Conservation (phyloP, 2,797 vertebrate genomes). For the Phoeniculus purpureus region DNA sequence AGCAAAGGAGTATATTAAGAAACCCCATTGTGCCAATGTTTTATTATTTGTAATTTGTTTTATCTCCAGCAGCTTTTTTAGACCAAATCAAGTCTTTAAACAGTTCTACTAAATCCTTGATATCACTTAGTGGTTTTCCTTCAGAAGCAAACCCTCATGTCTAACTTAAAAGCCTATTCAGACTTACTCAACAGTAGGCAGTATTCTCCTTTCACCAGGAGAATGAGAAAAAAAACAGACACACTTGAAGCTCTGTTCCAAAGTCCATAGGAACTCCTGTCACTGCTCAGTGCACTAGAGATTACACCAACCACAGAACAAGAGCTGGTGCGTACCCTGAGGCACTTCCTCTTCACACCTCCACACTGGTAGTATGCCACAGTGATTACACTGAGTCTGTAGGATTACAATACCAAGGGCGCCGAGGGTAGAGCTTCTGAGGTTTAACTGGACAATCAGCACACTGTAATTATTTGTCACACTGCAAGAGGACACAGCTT, state of each 20-base stretch:
- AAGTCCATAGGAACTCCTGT: neutral
- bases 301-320: neutral
- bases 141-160: neutral
- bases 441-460: neutral
- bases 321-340: neutral
- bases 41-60: neutral
- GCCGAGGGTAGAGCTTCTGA: neutral
- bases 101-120: neutral
- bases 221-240: neutral
- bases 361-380: neutral
- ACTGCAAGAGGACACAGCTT: neutral
- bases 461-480: neutral
- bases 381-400: fast-evolving
- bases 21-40: neutral
- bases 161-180: neutral
- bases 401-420: neutral
- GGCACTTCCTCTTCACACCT: neutral
- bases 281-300: neutral
- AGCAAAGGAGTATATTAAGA: neutral
- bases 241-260: fast-evolving
- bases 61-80: neutral
- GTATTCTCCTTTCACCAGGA: neutral
- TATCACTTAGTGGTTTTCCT: neutral
- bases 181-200: neutral
- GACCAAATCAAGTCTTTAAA: neutral